Conservation (phyloP, 2,888 invertebrate species). For the Lithophane socia region DNA sequence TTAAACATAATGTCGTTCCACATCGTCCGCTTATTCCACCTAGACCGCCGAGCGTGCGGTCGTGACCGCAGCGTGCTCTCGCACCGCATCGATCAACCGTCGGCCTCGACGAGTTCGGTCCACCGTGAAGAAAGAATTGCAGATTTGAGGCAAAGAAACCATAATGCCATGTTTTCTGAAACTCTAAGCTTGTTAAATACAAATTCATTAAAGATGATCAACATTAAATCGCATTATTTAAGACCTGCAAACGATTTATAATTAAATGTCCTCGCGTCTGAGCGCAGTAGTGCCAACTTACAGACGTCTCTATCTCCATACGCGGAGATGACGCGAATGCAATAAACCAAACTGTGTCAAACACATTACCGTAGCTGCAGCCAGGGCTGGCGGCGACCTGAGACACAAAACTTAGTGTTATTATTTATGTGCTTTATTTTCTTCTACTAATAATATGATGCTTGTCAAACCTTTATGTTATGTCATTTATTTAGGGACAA, state of each 20-base stretch:
- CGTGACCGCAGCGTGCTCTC: neutral
- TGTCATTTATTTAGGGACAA: too few species aligned
- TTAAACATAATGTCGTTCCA: neutral
- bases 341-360: conserved; percentile 65
- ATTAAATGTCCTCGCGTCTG: neutral
- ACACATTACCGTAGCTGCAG: conserved; percentile 40
- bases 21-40: neutral
- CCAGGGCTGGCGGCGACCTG: conserved; percentile 36
- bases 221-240: too few species aligned
- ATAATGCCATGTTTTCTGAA: too few species aligned
- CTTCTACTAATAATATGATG: too few species aligned
- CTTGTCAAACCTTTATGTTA: too few species aligned
- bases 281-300: conserved; percentile 9
- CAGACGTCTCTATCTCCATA: conserved; percentile 10
- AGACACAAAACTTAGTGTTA: neutral
- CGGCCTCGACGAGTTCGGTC: too few species aligned
- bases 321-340: conserved; percentile 61
- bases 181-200: too few species aligned
- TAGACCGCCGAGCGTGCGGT: neutral
- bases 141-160: too few species aligned
- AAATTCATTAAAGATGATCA: too few species aligned
- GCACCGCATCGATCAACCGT: too few species aligned
- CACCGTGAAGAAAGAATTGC: too few species aligned
- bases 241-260: conserved; percentile 1
- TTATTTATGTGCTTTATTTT: too few species aligned